A percentile compares a stretch with the other conserved stretches of the same genome.
Conservation (phyloP, 1,140 invertebrate genomes). For the Metaphire vulgaris region DNA sequence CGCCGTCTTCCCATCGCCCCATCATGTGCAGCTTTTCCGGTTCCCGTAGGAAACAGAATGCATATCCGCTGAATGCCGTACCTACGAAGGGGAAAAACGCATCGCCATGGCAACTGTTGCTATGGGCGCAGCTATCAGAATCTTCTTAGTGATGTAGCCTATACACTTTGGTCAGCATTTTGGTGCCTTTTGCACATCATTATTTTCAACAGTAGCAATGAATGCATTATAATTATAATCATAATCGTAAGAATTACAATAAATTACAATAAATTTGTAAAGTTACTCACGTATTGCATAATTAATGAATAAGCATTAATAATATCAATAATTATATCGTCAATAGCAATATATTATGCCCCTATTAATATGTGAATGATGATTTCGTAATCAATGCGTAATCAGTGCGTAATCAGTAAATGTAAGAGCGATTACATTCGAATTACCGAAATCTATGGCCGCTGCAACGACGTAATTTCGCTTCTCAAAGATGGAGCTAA, state of each 20-base stretch:
- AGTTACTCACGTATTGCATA: too few relatives aligned
- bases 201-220: not conserved
- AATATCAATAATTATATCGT: too few relatives aligned
- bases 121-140: not conserved
- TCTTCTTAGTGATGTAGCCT: not conserved
- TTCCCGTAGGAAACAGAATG: constrained; percentile 58
- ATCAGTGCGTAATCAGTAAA: too few relatives aligned
- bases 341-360: too few relatives aligned
- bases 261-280: not conserved
- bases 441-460: not conserved
- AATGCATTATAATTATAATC: not conserved
- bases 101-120: constrained; percentile 34
- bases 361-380: too few relatives aligned
- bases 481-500: not conserved
- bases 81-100: constrained; percentile 59
- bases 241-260: not conserved
- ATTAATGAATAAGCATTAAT: too few relatives aligned
- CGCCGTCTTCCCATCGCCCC: constrained; percentile 61
- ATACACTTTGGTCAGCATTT: not conserved
- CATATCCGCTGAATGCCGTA: constrained; percentile 62
- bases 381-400: too few relatives aligned
- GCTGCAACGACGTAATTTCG: not conserved
- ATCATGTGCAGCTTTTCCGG: constrained; percentile 59
- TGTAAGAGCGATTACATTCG: too few relatives aligned
- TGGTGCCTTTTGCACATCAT: not conserved